phyloP scores from a whole-genome alignment of 2,113 vertebrate species.

The Sigmodon hispidus region DNA sequence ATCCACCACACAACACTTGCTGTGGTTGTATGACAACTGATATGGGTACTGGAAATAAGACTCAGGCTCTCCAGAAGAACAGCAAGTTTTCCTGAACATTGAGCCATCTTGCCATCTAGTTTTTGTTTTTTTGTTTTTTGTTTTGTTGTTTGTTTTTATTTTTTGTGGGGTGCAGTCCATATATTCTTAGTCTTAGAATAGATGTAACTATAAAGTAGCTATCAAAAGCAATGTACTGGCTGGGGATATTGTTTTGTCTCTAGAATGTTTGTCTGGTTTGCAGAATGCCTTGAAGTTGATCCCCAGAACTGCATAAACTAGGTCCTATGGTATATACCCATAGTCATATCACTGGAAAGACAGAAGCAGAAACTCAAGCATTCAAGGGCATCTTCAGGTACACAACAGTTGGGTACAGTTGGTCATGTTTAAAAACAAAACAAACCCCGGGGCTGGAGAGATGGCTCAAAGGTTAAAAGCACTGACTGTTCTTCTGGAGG shows the following conservation, averaged over 20 bases:
- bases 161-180: not conserved
- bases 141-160: no score
- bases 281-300: not conserved
- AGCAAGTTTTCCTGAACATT: not conserved
- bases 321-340: not conserved
- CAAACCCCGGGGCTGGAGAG: no score
- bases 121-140: no score
- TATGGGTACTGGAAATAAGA: not conserved
- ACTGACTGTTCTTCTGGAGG: no score
- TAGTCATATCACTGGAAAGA: not conserved
- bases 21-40: not conserved
- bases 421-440: not conserved
- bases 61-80: not conserved
- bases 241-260: not conserved
- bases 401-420: not conserved
- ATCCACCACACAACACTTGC: not conserved
- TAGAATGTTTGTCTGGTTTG: not conserved
- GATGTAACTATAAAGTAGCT: not conserved
- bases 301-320: not conserved
- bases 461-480: no score
- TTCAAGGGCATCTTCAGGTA: not conserved
- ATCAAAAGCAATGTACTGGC: not conserved
- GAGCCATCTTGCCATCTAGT: not conserved
- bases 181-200: not conserved
- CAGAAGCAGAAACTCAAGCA: not conserved